Base-by-base conservation (phyloP, 2,113 vertebrate species). In the Rhodinocichla rosea region DNA sequence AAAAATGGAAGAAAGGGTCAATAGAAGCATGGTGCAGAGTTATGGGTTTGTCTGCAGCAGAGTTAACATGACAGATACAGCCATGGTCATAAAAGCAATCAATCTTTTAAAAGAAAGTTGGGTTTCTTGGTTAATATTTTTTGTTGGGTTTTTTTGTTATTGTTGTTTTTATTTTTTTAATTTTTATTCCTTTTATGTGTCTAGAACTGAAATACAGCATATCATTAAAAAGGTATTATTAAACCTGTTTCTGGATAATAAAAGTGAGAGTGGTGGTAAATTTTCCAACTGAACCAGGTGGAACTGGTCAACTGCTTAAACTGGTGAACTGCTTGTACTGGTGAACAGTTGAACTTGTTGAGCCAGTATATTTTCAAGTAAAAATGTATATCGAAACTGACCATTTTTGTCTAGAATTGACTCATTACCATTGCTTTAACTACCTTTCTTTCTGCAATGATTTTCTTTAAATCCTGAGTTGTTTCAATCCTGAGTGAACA, bases 101-200 rank as follows among this genome's bases (percentile, higher is more conserved):
- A 26, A 44, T 27, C 1, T 76, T 70, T 69, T 47, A 82, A 55
- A 47, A 63, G 20, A 77, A 52, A 49, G 6, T 20, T 74, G 9
- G 11, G 7, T 23, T 65, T 57, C 27, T 83, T 33, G 6, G 27
- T 24, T 57, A 2, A 23, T 42, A 37, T 30, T 9, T 42, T 32
- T 13, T 20, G 9, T 6, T 42, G 6, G 4, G 10, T 0, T 15
- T 26, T 18, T 20, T 35, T 39, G 7, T 17, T 13, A 3, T 10
- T 40, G 7, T 9, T 50, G 6, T 2, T 28, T 32, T 45, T 55
- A 47, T 39, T 55, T 39, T 37, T 24, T 1, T 13, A 27, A 26
- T 52, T 40, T 45, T 45, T 7, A 13, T 64, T 64, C 3, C 7
- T 92, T 74, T 26, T 30, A 44, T 20, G 15, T 52, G 1, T 75